phyloP scores from a whole-genome alignment of 2,888 invertebrate species.

The Steromphala cineraria region DNA sequence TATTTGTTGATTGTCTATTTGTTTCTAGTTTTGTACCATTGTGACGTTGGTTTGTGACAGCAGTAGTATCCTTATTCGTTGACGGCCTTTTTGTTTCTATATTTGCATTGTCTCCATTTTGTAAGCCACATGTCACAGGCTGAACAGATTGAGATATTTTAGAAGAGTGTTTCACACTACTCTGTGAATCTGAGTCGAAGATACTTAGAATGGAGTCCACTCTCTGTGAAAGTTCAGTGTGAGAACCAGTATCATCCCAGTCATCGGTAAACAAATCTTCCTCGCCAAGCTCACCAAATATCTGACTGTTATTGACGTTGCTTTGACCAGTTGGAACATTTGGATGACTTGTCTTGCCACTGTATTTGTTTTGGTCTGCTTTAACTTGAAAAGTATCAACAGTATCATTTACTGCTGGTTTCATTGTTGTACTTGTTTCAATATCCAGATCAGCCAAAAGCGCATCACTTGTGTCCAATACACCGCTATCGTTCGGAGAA shows the following conservation, averaged over 20 bases:
- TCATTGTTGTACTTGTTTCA: neutral
- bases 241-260: neutral
- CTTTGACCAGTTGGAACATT: no score
- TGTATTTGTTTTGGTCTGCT: no score
- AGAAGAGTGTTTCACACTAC: neutral
- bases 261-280: neutral
- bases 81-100: no score
- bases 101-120: neutral
- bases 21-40: neutral
- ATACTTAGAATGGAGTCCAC: no score
- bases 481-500: conserved; percentile 2
- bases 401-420: neutral
- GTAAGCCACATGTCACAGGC: neutral
- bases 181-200: neutral
- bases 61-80: no score
- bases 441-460: conserved; percentile 46
- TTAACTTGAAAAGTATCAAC: neutral
- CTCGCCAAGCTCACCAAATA: neutral
- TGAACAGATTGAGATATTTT: neutral
- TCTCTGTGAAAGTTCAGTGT: no score
- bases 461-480: conserved; percentile 42
- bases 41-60: no score
- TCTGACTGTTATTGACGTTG: neutral
- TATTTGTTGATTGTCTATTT: no score
- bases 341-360: no score